A percentile compares a stretch with the other conserved stretches of the same genome.
Conservation (phyloP, 2,113 vertebrate species). For the Charadrius vociferus region DNA sequence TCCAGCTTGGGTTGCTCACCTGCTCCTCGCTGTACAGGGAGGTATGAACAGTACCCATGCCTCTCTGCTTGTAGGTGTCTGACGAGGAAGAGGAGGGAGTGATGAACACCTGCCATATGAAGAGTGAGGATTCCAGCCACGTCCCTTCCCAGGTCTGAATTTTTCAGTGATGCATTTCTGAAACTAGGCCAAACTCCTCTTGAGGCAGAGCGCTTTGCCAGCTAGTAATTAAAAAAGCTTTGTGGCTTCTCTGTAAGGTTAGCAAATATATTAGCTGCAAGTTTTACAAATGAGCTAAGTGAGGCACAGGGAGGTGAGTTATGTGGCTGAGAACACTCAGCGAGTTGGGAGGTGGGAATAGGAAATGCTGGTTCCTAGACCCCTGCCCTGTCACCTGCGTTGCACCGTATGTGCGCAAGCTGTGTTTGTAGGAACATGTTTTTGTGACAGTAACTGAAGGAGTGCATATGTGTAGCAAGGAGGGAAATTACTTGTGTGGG, state of each 20-base stretch:
- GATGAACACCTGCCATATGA: background rate
- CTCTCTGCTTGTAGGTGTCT: background rate
- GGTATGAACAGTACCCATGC: background rate
- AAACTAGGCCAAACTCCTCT: background rate
- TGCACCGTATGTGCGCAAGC: background rate
- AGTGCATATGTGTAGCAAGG: background rate
- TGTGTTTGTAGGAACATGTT: background rate
- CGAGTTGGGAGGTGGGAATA: background rate
- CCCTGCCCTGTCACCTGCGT: background rate
- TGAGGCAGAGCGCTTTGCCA: background rate
- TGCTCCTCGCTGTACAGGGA: accelerated
- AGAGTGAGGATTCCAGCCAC: background rate
- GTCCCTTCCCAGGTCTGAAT: background rate
- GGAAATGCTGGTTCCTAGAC: background rate
- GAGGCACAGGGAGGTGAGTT: background rate
- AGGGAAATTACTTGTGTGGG: background rate
- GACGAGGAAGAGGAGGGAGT: background rate
- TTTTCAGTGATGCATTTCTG: background rate
- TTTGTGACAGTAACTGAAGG: background rate
- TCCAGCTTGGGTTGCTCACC: background rate
- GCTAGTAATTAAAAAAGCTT: background rate
- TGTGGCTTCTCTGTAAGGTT: background rate
- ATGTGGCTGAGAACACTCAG: background rate
- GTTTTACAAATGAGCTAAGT: background rate
- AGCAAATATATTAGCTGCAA: background rate